These are phyloP conservation scores for Rhinopithecus roxellana DNA, from an alignment of 2,113 vertebrate species.

Conservation along the genomic window DNA sequence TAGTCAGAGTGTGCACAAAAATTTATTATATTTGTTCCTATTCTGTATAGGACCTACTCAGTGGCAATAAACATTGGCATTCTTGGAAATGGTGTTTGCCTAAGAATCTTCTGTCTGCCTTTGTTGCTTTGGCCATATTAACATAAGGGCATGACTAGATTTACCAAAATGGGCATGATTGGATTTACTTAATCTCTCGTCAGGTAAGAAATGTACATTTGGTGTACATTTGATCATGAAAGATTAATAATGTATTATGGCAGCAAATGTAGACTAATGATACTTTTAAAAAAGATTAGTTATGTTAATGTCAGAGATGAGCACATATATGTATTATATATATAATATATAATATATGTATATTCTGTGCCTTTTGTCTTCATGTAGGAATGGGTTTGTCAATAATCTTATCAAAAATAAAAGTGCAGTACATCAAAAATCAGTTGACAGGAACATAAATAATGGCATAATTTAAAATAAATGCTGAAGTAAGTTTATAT, in stretches of 20 bases:
- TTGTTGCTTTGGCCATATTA: slow-evolving; percentile 7
- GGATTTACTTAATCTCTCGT: slow-evolving; percentile 61
- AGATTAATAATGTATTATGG: not conserved
- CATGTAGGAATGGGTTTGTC: slow-evolving; percentile 53
- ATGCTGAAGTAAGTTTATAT: slow-evolving; percentile 71
- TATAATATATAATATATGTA: not conserved
- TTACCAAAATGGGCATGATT: slow-evolving; percentile 57
- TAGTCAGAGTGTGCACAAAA: not conserved
- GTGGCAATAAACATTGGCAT: slow-evolving; percentile 43
- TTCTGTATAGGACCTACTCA: slow-evolving; percentile 53
- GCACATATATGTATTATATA: not conserved
- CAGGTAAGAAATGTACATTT: not conserved
- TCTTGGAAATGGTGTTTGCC: not conserved
- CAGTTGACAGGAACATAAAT: slow-evolving; percentile 74
- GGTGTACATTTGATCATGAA: not conserved
- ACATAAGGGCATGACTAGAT: slow-evolving; percentile 65
- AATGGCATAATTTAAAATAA: slow-evolving; percentile 77
- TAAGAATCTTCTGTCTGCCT: slow-evolving; percentile 57
- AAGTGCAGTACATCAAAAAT: slow-evolving; percentile 63
- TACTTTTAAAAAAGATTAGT: not conserved
- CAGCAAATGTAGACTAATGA: slow-evolving; percentile 8
- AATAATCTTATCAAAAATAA: slow-evolving; percentile 67
- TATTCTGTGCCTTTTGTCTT: not conserved
- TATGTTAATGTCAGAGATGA: not conserved
- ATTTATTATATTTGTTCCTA: not conserved